phyloP scores from a whole-genome alignment of 2,797 vertebrate species.

The Pristis pectinata region DNA sequence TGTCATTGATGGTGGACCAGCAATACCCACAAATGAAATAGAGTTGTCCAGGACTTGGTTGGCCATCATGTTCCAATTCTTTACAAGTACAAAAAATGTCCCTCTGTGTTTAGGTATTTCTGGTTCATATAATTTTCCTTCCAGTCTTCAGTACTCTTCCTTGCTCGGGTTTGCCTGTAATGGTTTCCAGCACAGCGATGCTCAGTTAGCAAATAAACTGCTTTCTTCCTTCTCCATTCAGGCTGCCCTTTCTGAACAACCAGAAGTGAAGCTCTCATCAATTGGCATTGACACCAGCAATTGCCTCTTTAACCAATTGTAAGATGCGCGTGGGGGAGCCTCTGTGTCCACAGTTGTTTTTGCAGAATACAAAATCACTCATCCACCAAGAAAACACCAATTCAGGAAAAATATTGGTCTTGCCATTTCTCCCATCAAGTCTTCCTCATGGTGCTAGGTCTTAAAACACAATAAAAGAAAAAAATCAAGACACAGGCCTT shows the following conservation, averaged over 20 bases:
- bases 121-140: not conserved
- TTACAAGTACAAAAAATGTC: not conserved
- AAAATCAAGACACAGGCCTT: not conserved
- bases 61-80: not conserved
- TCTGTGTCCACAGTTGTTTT: not conserved
- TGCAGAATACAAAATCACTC: not conserved
- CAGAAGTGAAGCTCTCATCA: not conserved
- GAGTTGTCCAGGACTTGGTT: not conserved
- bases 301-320: not conserved
- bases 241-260: not conserved
- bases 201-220: not conserved
- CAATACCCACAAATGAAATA: not conserved
- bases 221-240: not conserved
- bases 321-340: not conserved
- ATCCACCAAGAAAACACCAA: not conserved
- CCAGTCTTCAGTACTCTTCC: not conserved
- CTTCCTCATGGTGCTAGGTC: not conserved
- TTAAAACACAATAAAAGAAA: not conserved
- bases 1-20: no score
- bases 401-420: not conserved
- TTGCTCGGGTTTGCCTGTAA: not conserved
- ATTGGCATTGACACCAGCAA: not conserved
- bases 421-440: not conserved
- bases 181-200: not conserved
- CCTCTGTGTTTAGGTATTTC: not conserved